Evolutionary conservation across 2,888 invertebrate species (phyloP), one percentile per base, ranked within the genome.

Genomic region (Cactoblastis cactorum): DNA sequence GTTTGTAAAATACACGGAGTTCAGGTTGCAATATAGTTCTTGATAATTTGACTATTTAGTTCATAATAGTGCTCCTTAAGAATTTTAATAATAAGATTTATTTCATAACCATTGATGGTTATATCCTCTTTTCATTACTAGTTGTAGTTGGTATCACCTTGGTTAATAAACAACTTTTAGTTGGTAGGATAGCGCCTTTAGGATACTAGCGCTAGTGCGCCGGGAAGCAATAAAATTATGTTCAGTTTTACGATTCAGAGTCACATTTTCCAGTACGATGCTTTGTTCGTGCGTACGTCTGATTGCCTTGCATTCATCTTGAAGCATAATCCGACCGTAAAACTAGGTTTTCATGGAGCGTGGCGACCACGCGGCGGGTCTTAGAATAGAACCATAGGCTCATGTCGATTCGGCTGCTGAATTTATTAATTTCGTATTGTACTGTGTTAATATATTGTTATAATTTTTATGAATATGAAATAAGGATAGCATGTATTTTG

Each of bases 301-400:
- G 83, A 84, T 86, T 84, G 80, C 82, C 71, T 78, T 71, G 80
- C 76, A 82, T 83, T 83, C 80, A 83, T 83, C 80, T 80, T 69
- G 69, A 70, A 69, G 78, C 79, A 83, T 83, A 82, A 84, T 83
- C 83, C 76, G 75, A 76, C 81, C 80, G 80, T 84, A 82, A 85
- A 85, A 69, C 63, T 54, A 57, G 61, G 71, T 75, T 80, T 79
- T 78, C 77, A 77, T 76, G 70, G 70, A 61, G 69, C 63, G 67
- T 28, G 59, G 67, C 63, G 62, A 67, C 63, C 61, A 61, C 62
- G 52, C 53, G 57, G 61, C 59, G 67, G 52, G 59, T 53, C 59
- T 65, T 64, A 61, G 55, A 53, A 59, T 57, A 45, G 45, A 35
- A 24, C 37, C 12, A 14, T 57, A 43, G 47, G 38, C 39, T 17